Evolutionary conservation across 2,797 vertebrate genomes (phyloP).

Genomic region (Oceanodroma leucorhoa): DNA sequence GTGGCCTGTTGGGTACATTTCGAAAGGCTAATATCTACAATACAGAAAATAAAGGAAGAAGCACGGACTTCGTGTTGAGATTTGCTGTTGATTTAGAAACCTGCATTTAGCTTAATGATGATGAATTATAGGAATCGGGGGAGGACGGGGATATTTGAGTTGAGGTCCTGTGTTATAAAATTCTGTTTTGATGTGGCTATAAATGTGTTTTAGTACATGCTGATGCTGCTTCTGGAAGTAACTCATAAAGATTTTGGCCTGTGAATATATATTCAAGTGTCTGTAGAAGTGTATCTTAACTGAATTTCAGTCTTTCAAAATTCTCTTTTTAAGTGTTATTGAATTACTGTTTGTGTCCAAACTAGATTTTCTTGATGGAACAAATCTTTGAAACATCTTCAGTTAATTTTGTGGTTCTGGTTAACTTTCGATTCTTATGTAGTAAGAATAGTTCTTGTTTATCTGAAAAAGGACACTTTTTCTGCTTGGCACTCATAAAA

Average conservation of each 20-base stretch:
- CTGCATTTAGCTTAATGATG: not conserved
- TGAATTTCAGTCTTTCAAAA: not conserved
- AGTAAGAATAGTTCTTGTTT: not conserved
- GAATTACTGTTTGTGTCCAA: not conserved
- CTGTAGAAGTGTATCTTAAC: not conserved
- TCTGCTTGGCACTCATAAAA: not conserved
- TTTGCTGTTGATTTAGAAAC: not conserved
- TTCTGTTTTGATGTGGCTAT: not conserved
- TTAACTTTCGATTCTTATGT: not conserved
- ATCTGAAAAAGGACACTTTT: not conserved
- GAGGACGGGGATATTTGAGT: not conserved
- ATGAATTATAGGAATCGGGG: not conserved
- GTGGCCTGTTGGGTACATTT: not conserved
- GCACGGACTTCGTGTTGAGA: not conserved
- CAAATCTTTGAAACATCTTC: not conserved
- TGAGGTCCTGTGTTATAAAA: not conserved
- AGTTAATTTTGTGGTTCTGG: not conserved
- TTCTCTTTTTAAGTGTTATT: not conserved
- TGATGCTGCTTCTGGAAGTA: not conserved
- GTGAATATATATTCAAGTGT: not conserved
- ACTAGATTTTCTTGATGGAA: not conserved
- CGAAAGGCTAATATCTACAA: not conserved
- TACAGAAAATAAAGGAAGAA: not conserved
- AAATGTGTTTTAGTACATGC: not conserved
- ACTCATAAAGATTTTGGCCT: not conserved